Evolutionary conservation across 2,113 vertebrate species (phyloP).

Genomic region (Gulo gulo): DNA sequence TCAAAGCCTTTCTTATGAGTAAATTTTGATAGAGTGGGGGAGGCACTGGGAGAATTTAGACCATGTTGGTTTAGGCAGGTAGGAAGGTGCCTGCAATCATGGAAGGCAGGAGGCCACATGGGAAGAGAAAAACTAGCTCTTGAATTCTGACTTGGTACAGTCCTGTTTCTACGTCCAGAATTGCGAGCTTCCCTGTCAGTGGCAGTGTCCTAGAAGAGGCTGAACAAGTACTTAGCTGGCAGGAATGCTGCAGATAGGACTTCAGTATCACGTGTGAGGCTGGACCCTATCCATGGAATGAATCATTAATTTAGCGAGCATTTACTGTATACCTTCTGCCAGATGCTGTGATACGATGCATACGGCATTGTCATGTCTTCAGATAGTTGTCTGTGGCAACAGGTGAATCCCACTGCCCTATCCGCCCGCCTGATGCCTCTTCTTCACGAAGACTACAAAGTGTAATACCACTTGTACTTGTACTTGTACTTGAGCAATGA

Average conservation of each 20-base stretch:
- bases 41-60: background rate
- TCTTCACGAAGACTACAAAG: background rate
- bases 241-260: background rate
- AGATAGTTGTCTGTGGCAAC: background rate
- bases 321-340: background rate
- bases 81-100: no score
- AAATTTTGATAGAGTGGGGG: accelerated
- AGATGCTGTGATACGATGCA: background rate
- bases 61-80: background rate
- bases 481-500: no score
- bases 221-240: background rate
- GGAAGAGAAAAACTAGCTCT: background rate
- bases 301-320: background rate
- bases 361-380: background rate
- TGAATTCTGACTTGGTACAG: background rate
- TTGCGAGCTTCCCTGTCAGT: background rate
- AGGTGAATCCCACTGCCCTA: background rate
- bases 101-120: no score
- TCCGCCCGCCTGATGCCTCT: background rate
- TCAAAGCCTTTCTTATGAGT: background rate
- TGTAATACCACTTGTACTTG: background rate
- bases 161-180: background rate
- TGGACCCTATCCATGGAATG: background rate
- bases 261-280: background rate
- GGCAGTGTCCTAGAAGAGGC: background rate